phyloP scores from a whole-genome alignment of 2,797 vertebrate genomes.

The Phyllotis vaccarum region DNA sequence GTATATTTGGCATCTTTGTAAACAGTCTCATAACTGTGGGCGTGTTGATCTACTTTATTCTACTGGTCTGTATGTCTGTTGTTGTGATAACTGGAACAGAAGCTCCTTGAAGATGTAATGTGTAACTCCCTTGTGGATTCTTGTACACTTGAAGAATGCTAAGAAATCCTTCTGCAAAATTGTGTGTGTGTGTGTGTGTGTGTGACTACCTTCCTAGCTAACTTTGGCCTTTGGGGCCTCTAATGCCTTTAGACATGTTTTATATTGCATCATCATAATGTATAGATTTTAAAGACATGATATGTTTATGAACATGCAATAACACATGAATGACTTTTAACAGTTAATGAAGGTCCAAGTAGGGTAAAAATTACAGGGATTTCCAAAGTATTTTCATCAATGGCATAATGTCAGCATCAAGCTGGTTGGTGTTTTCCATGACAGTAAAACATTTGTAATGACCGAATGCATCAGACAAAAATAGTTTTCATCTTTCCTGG shows the following conservation, averaged over 20 bases:
- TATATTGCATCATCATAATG: neutral
- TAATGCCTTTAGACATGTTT: neutral
- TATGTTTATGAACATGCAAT: constrained; percentile 22
- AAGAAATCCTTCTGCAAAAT: neutral
- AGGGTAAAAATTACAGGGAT: constrained; percentile 14
- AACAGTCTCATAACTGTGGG: neutral
- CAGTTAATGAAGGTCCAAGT: constrained; percentile 13
- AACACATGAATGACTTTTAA: neutral
- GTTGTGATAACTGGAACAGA: neutral
- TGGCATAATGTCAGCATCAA: neutral
- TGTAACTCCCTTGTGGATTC: constrained; percentile 15
- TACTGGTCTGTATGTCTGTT: neutral
- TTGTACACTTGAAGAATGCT: neutral
- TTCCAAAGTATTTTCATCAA: neutral
- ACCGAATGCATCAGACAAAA: neutral
- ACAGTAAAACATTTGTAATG: neutral
- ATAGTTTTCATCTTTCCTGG: neutral
- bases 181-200: too few relatives aligned
- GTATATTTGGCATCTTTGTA: neutral
- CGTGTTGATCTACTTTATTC: neutral
- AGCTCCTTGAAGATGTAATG: neutral
- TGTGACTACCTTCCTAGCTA: neutral
- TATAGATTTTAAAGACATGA: neutral
- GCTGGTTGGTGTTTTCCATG: neutral
- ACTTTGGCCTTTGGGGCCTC: neutral